Conservation (phyloP, 2,113 vertebrate species). For the Noturus placidus region DNA sequence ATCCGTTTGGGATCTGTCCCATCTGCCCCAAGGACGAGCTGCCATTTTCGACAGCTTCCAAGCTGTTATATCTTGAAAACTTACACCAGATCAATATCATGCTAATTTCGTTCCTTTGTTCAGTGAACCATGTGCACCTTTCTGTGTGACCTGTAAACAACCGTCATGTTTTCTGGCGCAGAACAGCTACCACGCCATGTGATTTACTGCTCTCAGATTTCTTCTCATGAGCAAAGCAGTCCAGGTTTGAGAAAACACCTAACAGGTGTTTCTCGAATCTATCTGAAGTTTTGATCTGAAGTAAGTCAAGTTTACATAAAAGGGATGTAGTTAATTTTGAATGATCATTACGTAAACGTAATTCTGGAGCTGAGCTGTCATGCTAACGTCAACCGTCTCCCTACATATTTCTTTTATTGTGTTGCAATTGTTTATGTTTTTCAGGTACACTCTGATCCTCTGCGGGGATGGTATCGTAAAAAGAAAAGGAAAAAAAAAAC, state of each 20-base stretch:
- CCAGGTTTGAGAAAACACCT: not conserved
- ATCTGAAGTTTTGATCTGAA: not conserved
- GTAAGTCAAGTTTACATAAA: not conserved
- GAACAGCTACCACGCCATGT: not conserved
- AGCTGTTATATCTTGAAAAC: not conserved
- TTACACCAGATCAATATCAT: not conserved
- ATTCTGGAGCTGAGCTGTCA: not conserved
- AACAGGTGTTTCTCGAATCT: not conserved
- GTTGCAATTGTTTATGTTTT: not conserved
- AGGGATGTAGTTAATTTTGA: not conserved
- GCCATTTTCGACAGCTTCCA: not conserved
- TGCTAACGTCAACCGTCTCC: not conserved
- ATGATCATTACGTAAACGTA: no score
- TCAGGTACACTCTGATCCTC: conserved; percentile 19
- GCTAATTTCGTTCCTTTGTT: not conserved
- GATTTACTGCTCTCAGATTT: not conserved
- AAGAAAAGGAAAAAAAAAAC: not conserved
- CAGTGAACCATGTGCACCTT: not conserved
- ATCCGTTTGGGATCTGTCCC: not conserved
- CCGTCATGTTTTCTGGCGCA: not conserved
- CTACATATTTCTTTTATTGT: not conserved
- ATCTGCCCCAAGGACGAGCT: not conserved
- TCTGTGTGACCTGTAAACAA: not conserved
- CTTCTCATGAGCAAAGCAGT: not conserved
- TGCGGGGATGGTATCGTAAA: conserved; percentile 2